These are phyloP conservation scores for Yponomeuta cagnagella DNA, from an alignment of 2,888 invertebrate species.

Conservation along the genomic window DNA sequence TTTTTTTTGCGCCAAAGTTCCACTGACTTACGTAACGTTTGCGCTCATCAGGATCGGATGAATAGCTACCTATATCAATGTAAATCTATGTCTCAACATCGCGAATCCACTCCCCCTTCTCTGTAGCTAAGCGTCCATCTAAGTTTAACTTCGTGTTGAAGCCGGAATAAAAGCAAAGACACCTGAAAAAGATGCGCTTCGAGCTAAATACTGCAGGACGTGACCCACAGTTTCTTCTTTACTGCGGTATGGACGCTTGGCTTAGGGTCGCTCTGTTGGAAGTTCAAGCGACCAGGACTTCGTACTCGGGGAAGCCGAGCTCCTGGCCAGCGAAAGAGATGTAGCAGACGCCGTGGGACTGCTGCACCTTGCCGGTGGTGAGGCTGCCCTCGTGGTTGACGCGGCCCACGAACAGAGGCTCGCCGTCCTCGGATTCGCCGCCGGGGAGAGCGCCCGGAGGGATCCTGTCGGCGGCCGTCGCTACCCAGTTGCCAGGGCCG, in stretches of 20 bases:
- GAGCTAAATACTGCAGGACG: too few relatives aligned
- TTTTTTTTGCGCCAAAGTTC: too few relatives aligned
- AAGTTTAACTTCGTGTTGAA: too few relatives aligned
- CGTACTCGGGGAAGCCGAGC: constrained; percentile 86
- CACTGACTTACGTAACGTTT: too few relatives aligned
- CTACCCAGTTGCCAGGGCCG: constrained; percentile 82
- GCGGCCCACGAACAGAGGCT: constrained; percentile 86
- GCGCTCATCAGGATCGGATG: too few relatives aligned
- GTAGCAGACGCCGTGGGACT: constrained; percentile 87
- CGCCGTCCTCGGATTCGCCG: constrained; percentile 86
- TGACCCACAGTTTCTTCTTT: too few relatives aligned
- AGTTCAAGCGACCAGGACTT: constrained; percentile 71
- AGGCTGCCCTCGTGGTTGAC: constrained; percentile 84
- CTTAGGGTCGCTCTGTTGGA: not conserved
- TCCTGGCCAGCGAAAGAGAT: constrained; percentile 89
- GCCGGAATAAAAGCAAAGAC: too few relatives aligned
- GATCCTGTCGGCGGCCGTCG: constrained; percentile 79
- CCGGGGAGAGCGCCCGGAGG: constrained; percentile 84
- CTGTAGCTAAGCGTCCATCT: too few relatives aligned
- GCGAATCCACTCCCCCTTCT: too few relatives aligned
- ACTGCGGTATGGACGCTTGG: constrained; percentile 1
- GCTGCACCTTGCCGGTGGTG: constrained; percentile 89
- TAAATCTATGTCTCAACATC: too few relatives aligned
- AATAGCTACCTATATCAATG: too few relatives aligned
- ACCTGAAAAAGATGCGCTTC: too few relatives aligned